These are phyloP conservation scores for Caenorhabditis doughertyi DNA, from an alignment of 2,888 invertebrate genomes.

Conservation along the genomic window DNA sequence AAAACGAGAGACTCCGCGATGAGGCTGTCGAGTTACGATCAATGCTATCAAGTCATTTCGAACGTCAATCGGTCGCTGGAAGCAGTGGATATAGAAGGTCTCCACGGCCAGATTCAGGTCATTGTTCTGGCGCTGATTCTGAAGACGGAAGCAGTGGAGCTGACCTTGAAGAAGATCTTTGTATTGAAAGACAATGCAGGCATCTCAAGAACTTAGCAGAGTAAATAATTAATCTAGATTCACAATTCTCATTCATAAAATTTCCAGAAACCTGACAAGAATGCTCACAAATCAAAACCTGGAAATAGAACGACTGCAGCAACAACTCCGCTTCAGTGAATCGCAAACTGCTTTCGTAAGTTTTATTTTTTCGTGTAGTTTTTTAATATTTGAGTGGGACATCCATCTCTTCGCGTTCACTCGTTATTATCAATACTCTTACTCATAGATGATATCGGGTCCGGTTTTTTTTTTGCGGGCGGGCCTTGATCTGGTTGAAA, in stretches of 20 bases:
- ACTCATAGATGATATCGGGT: conserved; percentile 46
- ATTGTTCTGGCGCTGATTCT: conserved; percentile 71
- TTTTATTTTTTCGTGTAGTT: background rate
- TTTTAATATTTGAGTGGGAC: background rate
- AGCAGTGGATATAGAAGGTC: conserved; percentile 63
- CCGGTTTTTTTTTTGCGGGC: conserved; percentile 32
- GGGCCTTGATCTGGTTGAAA: conserved; percentile 8
- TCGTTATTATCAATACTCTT: conserved; percentile 12
- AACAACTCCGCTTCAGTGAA: conserved; percentile 62
- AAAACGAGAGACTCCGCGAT: conserved; percentile 73
- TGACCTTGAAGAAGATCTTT: conserved; percentile 73
- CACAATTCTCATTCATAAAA: background rate
- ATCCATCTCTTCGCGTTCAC: conserved; percentile 4
- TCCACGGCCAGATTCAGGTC: conserved; percentile 76
- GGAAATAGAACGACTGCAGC: conserved; percentile 70
- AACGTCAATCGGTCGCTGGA: conserved; percentile 69
- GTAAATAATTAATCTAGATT: conserved; percentile 45
- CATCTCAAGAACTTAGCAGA: conserved; percentile 71
- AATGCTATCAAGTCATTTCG: conserved; percentile 72
- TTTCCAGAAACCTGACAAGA: conserved; percentile 64
- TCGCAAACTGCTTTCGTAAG: conserved; percentile 64
- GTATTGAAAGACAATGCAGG: conserved; percentile 72
- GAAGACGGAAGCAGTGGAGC: conserved; percentile 69
- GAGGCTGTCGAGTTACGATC: conserved; percentile 75
- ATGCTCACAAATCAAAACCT: conserved; percentile 66